Percentiles rank a stretch among this genome's conserved stretches.
Evolutionary conservation across 2,888 invertebrate genomes (phyloP).

Genomic region (Latheticus oryzae): DNA sequence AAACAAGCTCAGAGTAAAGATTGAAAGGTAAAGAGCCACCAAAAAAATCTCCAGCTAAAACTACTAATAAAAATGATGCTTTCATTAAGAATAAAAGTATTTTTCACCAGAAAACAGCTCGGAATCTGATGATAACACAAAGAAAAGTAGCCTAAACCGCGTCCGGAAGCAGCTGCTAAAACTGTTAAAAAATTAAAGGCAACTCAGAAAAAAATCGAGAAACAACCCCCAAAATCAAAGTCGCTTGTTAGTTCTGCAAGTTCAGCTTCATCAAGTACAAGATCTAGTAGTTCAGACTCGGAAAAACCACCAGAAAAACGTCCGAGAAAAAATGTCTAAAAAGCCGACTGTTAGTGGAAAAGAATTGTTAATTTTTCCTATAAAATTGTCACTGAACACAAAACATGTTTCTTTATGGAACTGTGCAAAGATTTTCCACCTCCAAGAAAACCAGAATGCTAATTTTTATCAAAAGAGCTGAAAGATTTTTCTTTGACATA

Average conservation of each 20-base stretch:
- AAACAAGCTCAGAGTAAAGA: constrained; percentile 59
- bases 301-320: too few species aligned
- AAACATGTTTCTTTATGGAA: too few species aligned
- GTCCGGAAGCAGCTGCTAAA: constrained; percentile 62
- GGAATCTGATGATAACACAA: constrained; percentile 70
- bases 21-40: constrained; percentile 38
- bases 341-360: too few species aligned
- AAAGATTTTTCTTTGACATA: too few species aligned
- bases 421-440: too few species aligned
- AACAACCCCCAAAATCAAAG: constrained; percentile 71
- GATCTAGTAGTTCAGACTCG: constrained; percentile 60
- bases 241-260: constrained; percentile 69
- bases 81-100: constrained; percentile 79
- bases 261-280: constrained; percentile 60
- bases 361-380: too few species aligned
- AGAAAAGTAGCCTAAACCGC: constrained; percentile 56
- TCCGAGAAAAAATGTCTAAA: too few species aligned
- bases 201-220: constrained; percentile 56
- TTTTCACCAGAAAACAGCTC: constrained; percentile 83
- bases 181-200: constrained; percentile 57
- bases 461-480: too few species aligned
- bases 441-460: too few species aligned
- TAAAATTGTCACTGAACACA: too few species aligned
- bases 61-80: constrained; percentile 50
- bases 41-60: constrained; percentile 40